Percentiles rank a stretch among this genome's conserved stretches.
Evolutionary conservation across 1,140 invertebrate genomes (phyloP).

Genomic region (Zaprionus nigranus): DNA sequence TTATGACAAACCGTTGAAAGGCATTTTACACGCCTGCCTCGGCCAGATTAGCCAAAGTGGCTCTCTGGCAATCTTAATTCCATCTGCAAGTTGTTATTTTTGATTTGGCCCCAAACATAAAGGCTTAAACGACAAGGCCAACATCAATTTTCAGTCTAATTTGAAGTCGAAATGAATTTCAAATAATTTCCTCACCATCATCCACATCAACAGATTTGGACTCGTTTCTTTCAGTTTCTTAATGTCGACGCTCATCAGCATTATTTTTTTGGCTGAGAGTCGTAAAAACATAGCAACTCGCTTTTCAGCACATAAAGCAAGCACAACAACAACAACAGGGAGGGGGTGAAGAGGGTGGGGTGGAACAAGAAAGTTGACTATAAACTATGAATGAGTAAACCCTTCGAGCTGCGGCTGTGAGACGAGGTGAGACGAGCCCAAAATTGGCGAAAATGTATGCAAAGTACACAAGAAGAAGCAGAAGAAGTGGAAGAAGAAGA

Average conservation of each 20-base stretch:
- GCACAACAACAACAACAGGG: neutral
- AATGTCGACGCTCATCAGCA: conserved; percentile 40
- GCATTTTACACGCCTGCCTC: conserved; percentile 29
- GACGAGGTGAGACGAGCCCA: conserved; percentile 3
- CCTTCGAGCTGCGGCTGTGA: neutral
- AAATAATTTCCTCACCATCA: neutral
- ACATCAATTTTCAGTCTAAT: neutral
- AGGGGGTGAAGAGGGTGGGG: neutral
- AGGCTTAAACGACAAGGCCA: conserved; percentile 14
- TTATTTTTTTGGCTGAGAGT: conserved; percentile 13
- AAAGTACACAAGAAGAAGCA: neutral
- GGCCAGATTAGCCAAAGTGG: conserved; percentile 39
- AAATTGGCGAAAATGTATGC: neutral
- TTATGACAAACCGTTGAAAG: conserved; percentile 48
- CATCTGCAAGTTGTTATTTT: conserved; percentile 46
- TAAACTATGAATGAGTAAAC: conserved; percentile 34
- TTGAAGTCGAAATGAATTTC: neutral
- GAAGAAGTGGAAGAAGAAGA: neutral
- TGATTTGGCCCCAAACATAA: conserved; percentile 23
- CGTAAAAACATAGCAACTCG: conserved; percentile 19
- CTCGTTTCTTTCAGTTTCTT: neutral
- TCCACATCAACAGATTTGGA: neutral
- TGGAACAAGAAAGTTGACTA: neutral
- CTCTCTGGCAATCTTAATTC: conserved; percentile 41
- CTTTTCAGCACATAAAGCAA: conserved; percentile 35